Percentiles rank a stretch among this genome's conserved stretches.
These are phyloP conservation scores for Aplocera efformata DNA, from an alignment of 2,888 invertebrate species.

Conservation along the genomic window DNA sequence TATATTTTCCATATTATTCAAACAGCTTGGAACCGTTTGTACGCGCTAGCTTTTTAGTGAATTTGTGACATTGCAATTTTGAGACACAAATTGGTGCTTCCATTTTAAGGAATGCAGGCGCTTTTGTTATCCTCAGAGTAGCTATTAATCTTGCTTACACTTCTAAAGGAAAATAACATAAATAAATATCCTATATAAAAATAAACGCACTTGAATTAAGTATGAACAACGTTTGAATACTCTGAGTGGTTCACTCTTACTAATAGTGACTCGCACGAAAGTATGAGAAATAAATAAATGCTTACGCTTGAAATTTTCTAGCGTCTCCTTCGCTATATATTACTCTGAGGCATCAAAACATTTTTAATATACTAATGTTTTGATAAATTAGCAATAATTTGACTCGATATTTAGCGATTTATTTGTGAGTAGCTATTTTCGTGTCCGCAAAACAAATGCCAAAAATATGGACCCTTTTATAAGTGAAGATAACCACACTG, in stretches of 20 bases:
- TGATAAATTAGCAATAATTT: slow-evolving; percentile 22
- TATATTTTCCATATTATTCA: slow-evolving; percentile 18
- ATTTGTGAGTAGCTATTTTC: slow-evolving; percentile 22
- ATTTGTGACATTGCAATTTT: slow-evolving; percentile 38
- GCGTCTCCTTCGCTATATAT: slow-evolving; percentile 5
- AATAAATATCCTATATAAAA: no score
- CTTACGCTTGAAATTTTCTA: slow-evolving; percentile 3
- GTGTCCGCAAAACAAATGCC: slow-evolving; percentile 27
- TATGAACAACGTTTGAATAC: no score
- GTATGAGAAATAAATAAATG: background rate
- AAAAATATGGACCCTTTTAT: slow-evolving; percentile 28
- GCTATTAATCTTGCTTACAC: no score
- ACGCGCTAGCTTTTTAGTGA: slow-evolving; percentile 55
- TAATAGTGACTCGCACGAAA: no score
- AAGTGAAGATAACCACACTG: slow-evolving; percentile 6
- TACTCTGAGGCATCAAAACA: slow-evolving; percentile 3
- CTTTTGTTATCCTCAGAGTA: slow-evolving; percentile 5
- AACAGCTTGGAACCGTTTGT: slow-evolving; percentile 31
- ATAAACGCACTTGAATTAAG: no score
- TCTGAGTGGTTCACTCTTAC: no score
- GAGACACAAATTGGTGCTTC: slow-evolving; percentile 59
- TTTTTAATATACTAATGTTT: slow-evolving; percentile 3
- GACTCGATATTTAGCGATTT: slow-evolving; percentile 18
- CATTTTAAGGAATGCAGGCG: slow-evolving; percentile 55
- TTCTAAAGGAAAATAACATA: no score